Base-by-base conservation (phyloP, 1,140 invertebrate genomes). In the Chrysomallon squamiferum region DNA sequence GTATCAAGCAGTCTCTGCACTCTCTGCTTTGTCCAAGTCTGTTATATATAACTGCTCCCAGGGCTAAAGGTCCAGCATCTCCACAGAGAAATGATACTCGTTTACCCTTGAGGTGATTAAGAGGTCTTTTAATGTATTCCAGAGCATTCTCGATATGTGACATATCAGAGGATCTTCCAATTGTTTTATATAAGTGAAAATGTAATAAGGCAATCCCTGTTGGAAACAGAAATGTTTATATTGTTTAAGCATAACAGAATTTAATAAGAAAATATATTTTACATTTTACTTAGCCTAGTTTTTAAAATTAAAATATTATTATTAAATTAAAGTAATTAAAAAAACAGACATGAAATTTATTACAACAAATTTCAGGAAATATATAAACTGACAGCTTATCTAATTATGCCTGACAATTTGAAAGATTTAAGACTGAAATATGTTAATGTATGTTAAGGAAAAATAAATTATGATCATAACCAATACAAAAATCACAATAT, bases 11-110 rank as follows among this genome's bases (percentile, higher is more conserved):
- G 32, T 83, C 75, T 54, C 74, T 57, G 3, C 62, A 54, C 9
- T 76, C 68, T 27, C 70, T 67, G 22, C 65, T 49, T n/a, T 77
- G 64, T 6, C 78, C 81, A n/a, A 81, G 62, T 54, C 77, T 87
- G 73, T 89, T 82, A 72, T 90, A 87, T 45, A 93, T 84, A 1
- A 93, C 88, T 65, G 91, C 89, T 61, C 87, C 89, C 22, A 94
- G 78, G 18, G 92, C 89, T 35, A 94, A 77, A 22, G 91, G 91
- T 30, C 93, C 93, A 45, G 91, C 88, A 86, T 91, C 90, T 59
- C 93, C 93, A 87, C 90, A 92, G 20, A 94, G 78, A 81, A 94
- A 94, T 56, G 91, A 90, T 18, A 90, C 85, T 66, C 88, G 61
- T 45, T 68, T 80, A 54, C 82, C 77, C 74, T 86, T 88, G 22